These are phyloP conservation scores for Platysternon megacephalum DNA, from an alignment of 2,113 vertebrate genomes.

Conservation along the genomic window DNA sequence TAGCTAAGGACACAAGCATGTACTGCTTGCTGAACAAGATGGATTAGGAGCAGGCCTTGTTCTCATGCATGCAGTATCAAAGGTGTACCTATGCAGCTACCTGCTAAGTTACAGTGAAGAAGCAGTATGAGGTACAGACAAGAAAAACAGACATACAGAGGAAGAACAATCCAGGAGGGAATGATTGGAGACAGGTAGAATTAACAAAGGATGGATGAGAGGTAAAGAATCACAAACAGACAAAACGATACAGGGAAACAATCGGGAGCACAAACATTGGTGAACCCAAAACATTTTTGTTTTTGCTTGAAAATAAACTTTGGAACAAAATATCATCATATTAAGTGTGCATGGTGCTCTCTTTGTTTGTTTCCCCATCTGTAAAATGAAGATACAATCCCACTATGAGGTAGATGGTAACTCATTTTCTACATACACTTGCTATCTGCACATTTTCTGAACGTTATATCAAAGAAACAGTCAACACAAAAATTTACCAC, in stretches of 20 bases:
- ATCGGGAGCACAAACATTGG: accelerated
- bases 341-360: not conserved
- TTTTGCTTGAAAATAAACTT: not conserved
- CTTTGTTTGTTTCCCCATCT: not conserved
- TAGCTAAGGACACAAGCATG: not conserved
- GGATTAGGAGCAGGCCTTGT: not conserved
- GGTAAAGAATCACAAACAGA: not conserved
- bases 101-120: not conserved
- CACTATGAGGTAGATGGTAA: accelerated
- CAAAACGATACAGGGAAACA: accelerated
- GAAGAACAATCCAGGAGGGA: accelerated
- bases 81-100: accelerated
- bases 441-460: not conserved
- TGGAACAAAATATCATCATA: not conserved
- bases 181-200: accelerated
- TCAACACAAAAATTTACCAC: not conserved
- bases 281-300: accelerated
- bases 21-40: not conserved
- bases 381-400: not conserved
- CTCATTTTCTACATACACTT: not conserved
- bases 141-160: accelerated
- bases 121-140: not conserved
- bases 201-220: not conserved
- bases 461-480: not conserved
- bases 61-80: not conserved